phyloP scores from a whole-genome alignment of 2,797 vertebrate genomes.

The Sandelia bainsii region DNA sequence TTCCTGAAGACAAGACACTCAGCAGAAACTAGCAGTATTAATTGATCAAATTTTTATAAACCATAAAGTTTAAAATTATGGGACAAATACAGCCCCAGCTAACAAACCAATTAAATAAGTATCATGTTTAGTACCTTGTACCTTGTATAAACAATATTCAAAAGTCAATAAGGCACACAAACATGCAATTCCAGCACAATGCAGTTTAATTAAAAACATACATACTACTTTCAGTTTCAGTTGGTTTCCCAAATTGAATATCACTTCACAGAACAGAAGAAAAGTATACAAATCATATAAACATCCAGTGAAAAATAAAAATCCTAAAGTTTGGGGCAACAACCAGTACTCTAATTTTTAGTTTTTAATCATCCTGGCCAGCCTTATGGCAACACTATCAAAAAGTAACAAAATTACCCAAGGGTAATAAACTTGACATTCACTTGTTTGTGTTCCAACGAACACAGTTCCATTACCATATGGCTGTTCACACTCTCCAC shows the following conservation, averaged over 20 bases:
- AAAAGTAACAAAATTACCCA: neutral
- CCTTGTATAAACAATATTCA: neutral
- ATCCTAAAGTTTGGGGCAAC: too few species aligned
- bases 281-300: slow-evolving; percentile 44
- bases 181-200: slow-evolving; percentile 13
- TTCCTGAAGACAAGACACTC: slow-evolving; percentile 38
- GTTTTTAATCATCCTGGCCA: too few species aligned
- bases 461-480: neutral
- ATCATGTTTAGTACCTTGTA: neutral
- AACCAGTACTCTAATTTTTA: too few species aligned
- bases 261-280: slow-evolving; percentile 28
- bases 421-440: neutral
- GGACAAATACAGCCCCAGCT: slow-evolving; percentile 23
- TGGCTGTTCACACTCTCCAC: neutral
- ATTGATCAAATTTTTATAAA: slow-evolving; percentile 33
- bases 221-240: slow-evolving; percentile 33
- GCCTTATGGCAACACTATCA: too few species aligned
- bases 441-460: neutral
- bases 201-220: slow-evolving; percentile 12
- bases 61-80: slow-evolving; percentile 31
- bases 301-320: neutral
- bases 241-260: slow-evolving; percentile 32
- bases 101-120: slow-evolving; percentile 15
- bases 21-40: slow-evolving; percentile 29
- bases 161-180: neutral